Base-by-base conservation (phyloP, 2,797 vertebrate genomes). In the Gallinago nigripennis region DNA sequence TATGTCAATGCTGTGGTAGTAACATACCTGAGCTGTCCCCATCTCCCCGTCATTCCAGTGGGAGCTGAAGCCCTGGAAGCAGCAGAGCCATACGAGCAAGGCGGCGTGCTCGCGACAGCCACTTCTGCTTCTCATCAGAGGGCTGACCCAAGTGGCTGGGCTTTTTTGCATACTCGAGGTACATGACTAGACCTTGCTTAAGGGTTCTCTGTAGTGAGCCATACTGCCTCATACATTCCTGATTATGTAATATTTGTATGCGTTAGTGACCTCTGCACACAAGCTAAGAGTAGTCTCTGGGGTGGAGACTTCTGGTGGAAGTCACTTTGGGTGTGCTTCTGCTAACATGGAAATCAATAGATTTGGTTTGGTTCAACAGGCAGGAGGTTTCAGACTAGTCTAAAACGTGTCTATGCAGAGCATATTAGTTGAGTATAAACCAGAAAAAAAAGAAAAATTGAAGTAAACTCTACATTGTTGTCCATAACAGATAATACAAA, bases 41-140 rank as follows among this genome's bases (percentile, higher is more conserved):
- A 9, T 21, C 58, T 66, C 41, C n/a, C 9, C 2, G 1, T 5
- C 43, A 73, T 0, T 0, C 10, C 0, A 0, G 60, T 19, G 35
- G 25, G 28, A 86, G 39, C 33, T 77, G 60, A 90, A 82, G 72
- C 20, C 58, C 46, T 63, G 51, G 69, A 63, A 68, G 57, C 24
- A 66, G 53, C 69, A 78, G 83, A 88, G 57, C 4, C 51, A 43
- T 64, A 31, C 0, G 2, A 69, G 9, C 1, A 15, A 82, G 37
- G 23, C 63, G 33, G 11, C 3, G 11, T 30, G 35, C 12, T 37
- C n/a, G 43, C 35, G 16, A 60, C 75, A 85, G n/a, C 3, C 56
- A 46, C 56, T 86, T 60, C 37, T 65, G 57, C 76, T 37, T 65
- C 70, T 37, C 46, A 45, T 6, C 28, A 75, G 54, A 35, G 53